These are phyloP conservation scores for Sanderia malayensis DNA, from an alignment of 30 jellyfish, hydroid and myxozoan genomes.

Conservation along the genomic window DNA sequence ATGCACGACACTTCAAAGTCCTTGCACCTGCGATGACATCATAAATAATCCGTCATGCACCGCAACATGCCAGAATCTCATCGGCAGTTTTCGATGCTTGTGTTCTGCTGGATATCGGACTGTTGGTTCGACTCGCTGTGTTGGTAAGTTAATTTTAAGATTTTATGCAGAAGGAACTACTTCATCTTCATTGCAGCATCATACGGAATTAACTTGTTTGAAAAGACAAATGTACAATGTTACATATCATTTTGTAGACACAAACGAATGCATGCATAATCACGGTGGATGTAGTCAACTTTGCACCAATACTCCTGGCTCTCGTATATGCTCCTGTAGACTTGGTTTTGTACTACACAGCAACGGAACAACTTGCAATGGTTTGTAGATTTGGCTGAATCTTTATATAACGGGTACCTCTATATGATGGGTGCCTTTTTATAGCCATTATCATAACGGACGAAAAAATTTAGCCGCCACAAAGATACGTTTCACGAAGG, in stretches of 20 bases:
- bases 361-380: constrained; percentile 21
- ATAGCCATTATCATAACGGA: too few relatives aligned
- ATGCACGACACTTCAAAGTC: constrained; percentile 22
- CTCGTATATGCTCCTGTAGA: constrained; percentile 24
- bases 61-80: constrained; percentile 48
- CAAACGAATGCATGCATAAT: constrained; percentile 15
- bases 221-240: too few relatives aligned
- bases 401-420: too few relatives aligned
- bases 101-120: constrained; percentile 40
- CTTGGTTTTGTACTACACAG: constrained; percentile 23
- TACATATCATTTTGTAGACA: too few relatives aligned
- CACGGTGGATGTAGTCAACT: constrained; percentile 17
- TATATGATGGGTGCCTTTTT: too few relatives aligned
- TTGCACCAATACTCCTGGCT: constrained; percentile 27
- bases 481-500: too few relatives aligned
- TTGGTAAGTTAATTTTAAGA: too few relatives aligned
- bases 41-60: constrained; percentile 55
- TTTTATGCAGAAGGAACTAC: too few relatives aligned
- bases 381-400: too few relatives aligned
- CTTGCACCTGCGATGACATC: constrained; percentile 52
- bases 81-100: constrained; percentile 54
- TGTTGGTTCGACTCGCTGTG: constrained; percentile 15
- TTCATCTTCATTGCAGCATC: too few relatives aligned
- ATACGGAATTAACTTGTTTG: too few relatives aligned
- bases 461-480: too few relatives aligned